These are phyloP conservation scores for Carposina sasakii DNA, from an alignment of 1,140 invertebrate genomes.

Conservation along the genomic window DNA sequence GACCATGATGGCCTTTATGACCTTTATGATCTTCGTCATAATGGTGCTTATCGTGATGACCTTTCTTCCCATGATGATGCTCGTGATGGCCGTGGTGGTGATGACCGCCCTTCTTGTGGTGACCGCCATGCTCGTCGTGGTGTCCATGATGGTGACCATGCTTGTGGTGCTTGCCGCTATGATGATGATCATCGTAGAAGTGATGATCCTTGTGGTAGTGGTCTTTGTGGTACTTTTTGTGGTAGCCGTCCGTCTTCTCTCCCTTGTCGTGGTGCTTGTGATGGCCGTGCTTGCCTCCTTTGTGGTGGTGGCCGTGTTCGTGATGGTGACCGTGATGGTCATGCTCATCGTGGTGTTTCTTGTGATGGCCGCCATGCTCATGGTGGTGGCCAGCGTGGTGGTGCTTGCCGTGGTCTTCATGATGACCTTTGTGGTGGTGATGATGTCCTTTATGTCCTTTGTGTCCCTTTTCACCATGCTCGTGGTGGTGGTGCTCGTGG, in stretches of 20 bases:
- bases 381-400: slow-evolving; percentile 54
- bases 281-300: slow-evolving; percentile 58
- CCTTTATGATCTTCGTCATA: slow-evolving; percentile 53
- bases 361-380: slow-evolving; percentile 53
- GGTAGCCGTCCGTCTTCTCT: slow-evolving; percentile 56
- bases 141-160: slow-evolving; percentile 58
- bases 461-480: slow-evolving; percentile 54
- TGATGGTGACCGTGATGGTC: slow-evolving; percentile 59
- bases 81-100: slow-evolving; percentile 52
- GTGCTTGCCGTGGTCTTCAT: slow-evolving; percentile 53
- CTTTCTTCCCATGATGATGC: slow-evolving; percentile 52
- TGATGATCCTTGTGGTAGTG: slow-evolving; percentile 63
- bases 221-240: slow-evolving; percentile 66
- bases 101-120: slow-evolving; percentile 61
- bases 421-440: slow-evolving; percentile 59
- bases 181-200: slow-evolving; percentile 61
- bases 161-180: slow-evolving; percentile 61
- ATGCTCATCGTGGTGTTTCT: slow-evolving; percentile 58
- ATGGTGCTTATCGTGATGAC: slow-evolving; percentile 60
- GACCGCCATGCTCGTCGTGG: slow-evolving; percentile 46
- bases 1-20: slow-evolving; percentile 57
- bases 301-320: slow-evolving; percentile 60
- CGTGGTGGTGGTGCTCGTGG: slow-evolving; percentile 55
- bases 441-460: slow-evolving; percentile 63
- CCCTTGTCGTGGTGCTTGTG: slow-evolving; percentile 62